Base-by-base conservation (phyloP, 2,113 vertebrate species). In the Pelmatolapia mariae region DNA sequence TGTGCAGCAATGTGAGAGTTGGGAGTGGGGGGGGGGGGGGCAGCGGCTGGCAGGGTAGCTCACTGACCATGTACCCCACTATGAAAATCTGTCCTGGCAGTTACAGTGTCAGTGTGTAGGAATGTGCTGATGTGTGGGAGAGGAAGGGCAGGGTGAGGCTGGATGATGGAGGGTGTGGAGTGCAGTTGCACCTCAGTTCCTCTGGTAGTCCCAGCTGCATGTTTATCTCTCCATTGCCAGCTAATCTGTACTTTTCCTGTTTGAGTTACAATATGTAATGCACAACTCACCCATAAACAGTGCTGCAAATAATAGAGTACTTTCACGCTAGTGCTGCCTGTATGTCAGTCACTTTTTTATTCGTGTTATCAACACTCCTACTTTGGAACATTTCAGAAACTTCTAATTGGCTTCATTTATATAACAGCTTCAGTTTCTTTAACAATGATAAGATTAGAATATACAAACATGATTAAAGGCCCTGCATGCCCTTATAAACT, bases 41-140 rank as follows among this genome's bases (percentile, higher is more conserved):
- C 78, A 91, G 66, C 81, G 83, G 82, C 81, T 79, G 76, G 86
- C 86, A 19, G 88, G 47, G 50, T 19, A 26, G 73, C 71, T 87
- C 87, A 47, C 87, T 71, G 86, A 43, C 63, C 89, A 54, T 82
- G 89, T 82, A 88, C 45, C 88, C 82, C 81, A 5, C 81, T 38
- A 80, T 88, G 85, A 76, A 91, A 90, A 88, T 85, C 84, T 85
- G 85, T 19, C 88, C 89, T 73, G 90, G 93, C 93, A 88, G 92
- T 93, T 92, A 83, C 92, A 92, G 89, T 94, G 94, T 95, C 94
- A 94, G 92, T 89, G 94, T 89, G 88, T 87, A 85, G 95, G 95
- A 96, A 96, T 96, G 95, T 96, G 95, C 95, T 96, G 95, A 95
- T 93, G 92, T 92, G 86, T 91, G 91, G 88, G 73, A 87, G 85